Evolutionary conservation across 2,888 invertebrate species (phyloP).

Genomic region (Barypeithes pellucidus): DNA sequence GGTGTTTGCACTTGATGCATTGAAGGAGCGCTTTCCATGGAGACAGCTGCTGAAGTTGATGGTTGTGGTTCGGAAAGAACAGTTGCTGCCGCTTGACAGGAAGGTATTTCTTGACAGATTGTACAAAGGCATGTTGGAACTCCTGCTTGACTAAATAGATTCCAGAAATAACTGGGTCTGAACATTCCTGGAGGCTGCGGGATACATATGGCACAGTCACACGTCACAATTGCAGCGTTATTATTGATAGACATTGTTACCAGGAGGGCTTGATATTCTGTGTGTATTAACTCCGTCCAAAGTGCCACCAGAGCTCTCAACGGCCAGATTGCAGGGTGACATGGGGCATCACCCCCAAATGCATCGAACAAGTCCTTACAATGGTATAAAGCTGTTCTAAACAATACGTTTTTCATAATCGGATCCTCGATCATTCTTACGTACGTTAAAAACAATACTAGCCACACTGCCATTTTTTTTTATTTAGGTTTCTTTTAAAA

Average conservation of each 20-base stretch:
- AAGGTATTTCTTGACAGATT: neutral
- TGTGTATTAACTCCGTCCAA: neutral
- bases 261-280: neutral
- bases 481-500: neutral
- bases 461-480: neutral
- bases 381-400: neutral
- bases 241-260: neutral
- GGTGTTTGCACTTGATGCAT: too few species aligned
- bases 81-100: too few species aligned
- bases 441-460: neutral
- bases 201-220: neutral
- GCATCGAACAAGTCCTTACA: neutral
- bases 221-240: neutral
- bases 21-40: too few species aligned
- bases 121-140: neutral
- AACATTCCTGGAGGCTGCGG: neutral
- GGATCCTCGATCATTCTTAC: neutral
- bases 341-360: neutral
- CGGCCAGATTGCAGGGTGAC: neutral
- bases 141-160: neutral
- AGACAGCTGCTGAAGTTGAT: too few species aligned
- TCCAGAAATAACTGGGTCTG: neutral
- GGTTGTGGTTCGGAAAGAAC: too few species aligned
- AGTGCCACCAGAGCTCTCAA: neutral
- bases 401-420: neutral